Evolutionary conservation across 2,797 vertebrate species (phyloP), one percentile per base, ranked within the genome.

Genomic region (Silurus lanzhouensis): DNA sequence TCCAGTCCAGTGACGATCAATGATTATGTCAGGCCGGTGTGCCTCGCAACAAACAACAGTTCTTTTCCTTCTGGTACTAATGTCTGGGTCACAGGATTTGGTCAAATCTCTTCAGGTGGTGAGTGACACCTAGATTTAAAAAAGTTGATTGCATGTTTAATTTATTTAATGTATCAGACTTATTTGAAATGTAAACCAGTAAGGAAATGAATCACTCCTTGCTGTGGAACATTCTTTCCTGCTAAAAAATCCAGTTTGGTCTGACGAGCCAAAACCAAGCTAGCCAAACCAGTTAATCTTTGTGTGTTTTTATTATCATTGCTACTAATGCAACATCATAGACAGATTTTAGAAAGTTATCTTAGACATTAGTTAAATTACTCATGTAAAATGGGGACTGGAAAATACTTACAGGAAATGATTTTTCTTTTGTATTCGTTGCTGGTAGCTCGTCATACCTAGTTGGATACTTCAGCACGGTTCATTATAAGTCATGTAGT

Each of bases 1-100:
- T 20, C 64, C 5, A 68, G 80, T 60, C 31, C 86, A n/a, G 86
- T 89, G 22, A 72, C 8, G 0, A 88, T 87, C 68, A 78, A 5
- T 8, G 5, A 77, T 22, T 86, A 88, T 19, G 60, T 89, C 10
- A 44, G 2, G 60, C 90, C 88, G 13, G 86, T 88, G 17, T 90
- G 89, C 70, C 74, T 90, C n/a, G 87, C 89, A 10, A 67, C 81
- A 27, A 13, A 14, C 5, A 38, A 3, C 7, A 87, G 81, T 63
- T 19, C 8, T 20, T 67, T 87, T 44, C 27, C 0, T 6, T 15
- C 6, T 5, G 85, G 71, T 13, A 71, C 87, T 52, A 5, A 20
- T 1, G 64, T 58, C 46, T 89, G 90, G 90, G 70, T 90, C 25
- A 86, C 90, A 63, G 90, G 90, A 19, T 90, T 81, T 78, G 90